A percentile compares a stretch with the other conserved stretches of the same genome.
Evolutionary conservation across 2,797 vertebrate genomes (phyloP).

Genomic region (Argentina silus): DNA sequence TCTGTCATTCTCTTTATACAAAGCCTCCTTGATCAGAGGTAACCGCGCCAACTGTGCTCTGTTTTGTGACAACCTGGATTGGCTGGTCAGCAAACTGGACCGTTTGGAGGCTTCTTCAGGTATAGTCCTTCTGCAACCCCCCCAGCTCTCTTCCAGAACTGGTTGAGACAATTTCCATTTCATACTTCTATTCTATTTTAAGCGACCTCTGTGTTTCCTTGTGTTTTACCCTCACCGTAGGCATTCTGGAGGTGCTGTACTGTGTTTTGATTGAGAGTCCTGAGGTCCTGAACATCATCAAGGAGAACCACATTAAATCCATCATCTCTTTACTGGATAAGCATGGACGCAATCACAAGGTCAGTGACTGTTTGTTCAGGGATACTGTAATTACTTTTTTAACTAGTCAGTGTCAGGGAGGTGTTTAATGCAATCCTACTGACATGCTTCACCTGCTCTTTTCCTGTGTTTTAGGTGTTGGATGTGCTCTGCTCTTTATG

Average conservation of each 20-base stretch:
- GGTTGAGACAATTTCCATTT: neutral
- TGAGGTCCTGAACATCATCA: conserved; percentile 95
- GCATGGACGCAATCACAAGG: conserved; percentile 96
- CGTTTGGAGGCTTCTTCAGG: conserved; percentile 94
- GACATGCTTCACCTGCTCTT: neutral
- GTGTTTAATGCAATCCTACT: neutral
- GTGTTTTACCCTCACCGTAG: conserved; percentile 60
- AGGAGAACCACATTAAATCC: conserved; percentile 97
- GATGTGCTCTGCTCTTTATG: conserved; percentile 95
- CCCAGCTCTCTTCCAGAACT: neutral
- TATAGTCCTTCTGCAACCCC: conserved; percentile 45
- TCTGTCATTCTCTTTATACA: conserved; percentile 13
- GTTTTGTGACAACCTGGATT: conserved; percentile 94
- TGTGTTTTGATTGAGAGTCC: conserved; percentile 96
- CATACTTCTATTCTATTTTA: neutral
- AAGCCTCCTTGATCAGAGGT: conserved; percentile 92
- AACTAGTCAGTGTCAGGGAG: neutral
- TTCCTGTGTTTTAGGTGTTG: conserved; percentile 78
- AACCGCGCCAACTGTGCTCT: conserved; percentile 93
- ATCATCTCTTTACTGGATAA: conserved; percentile 96
- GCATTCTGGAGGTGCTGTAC: conserved; percentile 95
- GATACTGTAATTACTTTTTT: neutral
- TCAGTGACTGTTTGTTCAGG: conserved; percentile 41
- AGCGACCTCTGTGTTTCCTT: neutral
- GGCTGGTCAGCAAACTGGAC: conserved; percentile 95